A percentile compares a stretch with the other conserved stretches of the same genome.
Conservation (phyloP, 2,113 vertebrate species). For the Caranx ignobilis region DNA sequence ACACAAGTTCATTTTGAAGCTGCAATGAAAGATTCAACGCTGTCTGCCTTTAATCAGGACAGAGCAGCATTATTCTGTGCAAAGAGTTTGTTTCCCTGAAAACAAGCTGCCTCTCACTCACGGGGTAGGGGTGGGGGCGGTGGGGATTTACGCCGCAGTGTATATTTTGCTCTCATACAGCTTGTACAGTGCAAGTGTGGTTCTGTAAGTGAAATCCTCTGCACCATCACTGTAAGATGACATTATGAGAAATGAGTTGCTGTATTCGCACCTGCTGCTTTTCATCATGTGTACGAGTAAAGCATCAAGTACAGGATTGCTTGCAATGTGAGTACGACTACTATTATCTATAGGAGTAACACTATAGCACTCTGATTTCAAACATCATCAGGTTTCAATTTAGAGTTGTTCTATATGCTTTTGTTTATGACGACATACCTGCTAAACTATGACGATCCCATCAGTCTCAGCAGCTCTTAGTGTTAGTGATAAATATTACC, state of each 20-base stretch:
- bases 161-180: not conserved
- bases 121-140: too few species aligned
- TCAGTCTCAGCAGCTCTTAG: not conserved
- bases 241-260: not conserved
- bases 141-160: not conserved
- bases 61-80: slow-evolving; percentile 39
- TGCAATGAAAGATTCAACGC: slow-evolving; percentile 70
- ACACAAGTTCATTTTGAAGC: slow-evolving; percentile 69
- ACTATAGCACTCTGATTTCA: too few species aligned
- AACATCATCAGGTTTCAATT: not conserved
- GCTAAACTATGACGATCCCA: not conserved
- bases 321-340: not conserved
- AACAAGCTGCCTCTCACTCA: slow-evolving; percentile 31
- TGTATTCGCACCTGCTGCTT: not conserved
- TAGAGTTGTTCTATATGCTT: not conserved
- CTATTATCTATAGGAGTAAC: too few species aligned
- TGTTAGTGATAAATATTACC: too few species aligned
- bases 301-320: not conserved
- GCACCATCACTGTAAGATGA: not conserved
- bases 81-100: slow-evolving; percentile 48
- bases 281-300: not conserved
- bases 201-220: not conserved
- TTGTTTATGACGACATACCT: not conserved
- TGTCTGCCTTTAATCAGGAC: slow-evolving; percentile 62
- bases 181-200: not conserved